Evolutionary conservation across 1,140 invertebrate genomes (phyloP).

Genomic region (Plectus sambesii): DNA sequence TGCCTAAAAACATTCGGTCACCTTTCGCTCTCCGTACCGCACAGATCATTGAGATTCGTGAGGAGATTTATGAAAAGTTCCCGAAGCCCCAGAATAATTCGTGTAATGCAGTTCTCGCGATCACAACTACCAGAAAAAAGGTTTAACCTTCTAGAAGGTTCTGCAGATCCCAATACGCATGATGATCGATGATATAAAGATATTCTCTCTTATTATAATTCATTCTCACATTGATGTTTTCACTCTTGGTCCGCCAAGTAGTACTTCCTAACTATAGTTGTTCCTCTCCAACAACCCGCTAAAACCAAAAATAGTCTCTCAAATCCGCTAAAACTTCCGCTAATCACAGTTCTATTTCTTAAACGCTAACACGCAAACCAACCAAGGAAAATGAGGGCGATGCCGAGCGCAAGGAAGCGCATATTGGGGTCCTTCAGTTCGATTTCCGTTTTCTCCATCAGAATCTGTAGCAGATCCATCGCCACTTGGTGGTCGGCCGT

Average conservation of each 20-base stretch:
- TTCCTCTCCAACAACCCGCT: too few relatives aligned
- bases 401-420: conserved; percentile 78
- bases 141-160: neutral
- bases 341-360: conserved; percentile 5
- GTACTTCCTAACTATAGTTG: neutral
- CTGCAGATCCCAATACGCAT: neutral
- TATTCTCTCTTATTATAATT: too few relatives aligned
- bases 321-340: too few relatives aligned
- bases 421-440: conserved; percentile 75
- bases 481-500: conserved; percentile 88
- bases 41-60: neutral
- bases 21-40: neutral
- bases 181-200: too few relatives aligned
- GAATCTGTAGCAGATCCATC: conserved; percentile 66
- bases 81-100: too few relatives aligned
- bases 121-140: neutral
- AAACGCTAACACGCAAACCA: conserved; percentile 43
- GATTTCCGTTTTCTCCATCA: conserved; percentile 68
- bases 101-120: too few relatives aligned
- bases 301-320: too few relatives aligned
- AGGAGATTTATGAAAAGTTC: neutral
- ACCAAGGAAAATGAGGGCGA: conserved; percentile 77
- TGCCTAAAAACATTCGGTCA: conserved; percentile 52
- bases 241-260: neutral
- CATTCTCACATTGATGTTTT: neutral